Base-by-base conservation (phyloP, 35 echinoderm and acorn worm species). In the Patiria miniata region DNA sequence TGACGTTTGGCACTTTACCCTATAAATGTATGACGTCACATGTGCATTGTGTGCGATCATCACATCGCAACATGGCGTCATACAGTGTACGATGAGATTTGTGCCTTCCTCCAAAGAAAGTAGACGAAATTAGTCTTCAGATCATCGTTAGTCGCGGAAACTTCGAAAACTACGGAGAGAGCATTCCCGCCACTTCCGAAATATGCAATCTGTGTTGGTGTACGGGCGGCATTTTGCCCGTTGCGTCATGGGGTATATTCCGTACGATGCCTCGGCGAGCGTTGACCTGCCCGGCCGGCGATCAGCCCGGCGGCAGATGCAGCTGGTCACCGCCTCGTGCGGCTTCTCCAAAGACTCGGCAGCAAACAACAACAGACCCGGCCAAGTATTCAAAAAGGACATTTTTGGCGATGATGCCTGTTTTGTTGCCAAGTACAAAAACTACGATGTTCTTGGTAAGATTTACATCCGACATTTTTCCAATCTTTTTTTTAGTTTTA, bases 341-440 rank as follows among this genome's bases (percentile, higher is more conserved):
- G 95, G 95, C 2, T 94, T 89, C 51, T 98, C 95, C 0, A 97
- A 97, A 80, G 91, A 87, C 39, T 68, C 77, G 7, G 47, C 40
- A 53, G 77, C 79, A 52, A 77, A 82, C 16, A 82, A 82, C 47
- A 53, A 26, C 51, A 34, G 37, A 22, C 60, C 79, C 22, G 77
- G 79, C 37, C 82, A 83, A 58, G 92, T 94, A 22, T 94, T 97
- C 60, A 97, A 97, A 89, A 93, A 93, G 52, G 85, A 88, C 19
- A 94, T 90, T 37, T 97, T 97, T 79, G 95, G 95, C 17, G 95
- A 97, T 82, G 95, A 97, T 88, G 95, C 95, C 3, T 97, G 95
- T 79, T 97, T 97, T 83, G 88, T 94, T 52, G 88, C 95, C 23
- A 93, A 83, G 54, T 94, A 94, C 47, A 97, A 91, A 85, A 40